Base-by-base conservation (phyloP, 2,888 invertebrate genomes). In the Lasioglossum malachurum region DNA sequence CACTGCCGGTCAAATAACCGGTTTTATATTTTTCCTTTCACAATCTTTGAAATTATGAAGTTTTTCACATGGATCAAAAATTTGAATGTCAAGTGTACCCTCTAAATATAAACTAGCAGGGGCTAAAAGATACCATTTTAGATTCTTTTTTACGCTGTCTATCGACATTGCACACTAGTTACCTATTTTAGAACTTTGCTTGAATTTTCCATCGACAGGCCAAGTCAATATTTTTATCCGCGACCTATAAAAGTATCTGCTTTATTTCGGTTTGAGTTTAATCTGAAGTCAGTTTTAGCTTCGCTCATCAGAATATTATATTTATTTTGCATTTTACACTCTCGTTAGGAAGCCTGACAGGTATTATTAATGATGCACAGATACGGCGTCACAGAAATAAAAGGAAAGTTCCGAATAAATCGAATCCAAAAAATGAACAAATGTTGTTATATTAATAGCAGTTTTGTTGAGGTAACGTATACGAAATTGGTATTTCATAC, bases 171-270 rank as follows among this genome's bases (percentile, higher is more conserved):
- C 69, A 72, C 64, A 67, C 57, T 31, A 77, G 73, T 41, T 49
- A 60, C 23, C 46, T 31, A 67, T 60, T 53, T 64, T 71, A 38
- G 64, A 74, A 57, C 60, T 69, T 49, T 67, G 19, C 60, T 38
- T 23, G 41, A 75, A 84, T 84, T 82, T 85, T 75, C 84, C 84
- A 89, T 86, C 84, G 85, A 82, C 60, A 60, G 64, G 41, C 46
- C 67, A 77, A 49, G 49, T 69, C 82, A 82, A 86, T 89, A 89
- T 87, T 89, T 89, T 89, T 84, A 77, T 64, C 67, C 64, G n/a
- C 75, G 77, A 84, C 73, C 77, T 83, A 19, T 49, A 46, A 53
- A 12, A 12, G n/a, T 71, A 57, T 46, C 4, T 4, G 27, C 4
- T 10, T 35, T n/a, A 31, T 75, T 71, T 44, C 31, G n/a, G 12